Base-by-base conservation (phyloP, 2,888 invertebrate species). In the Eudemis profundana region DNA sequence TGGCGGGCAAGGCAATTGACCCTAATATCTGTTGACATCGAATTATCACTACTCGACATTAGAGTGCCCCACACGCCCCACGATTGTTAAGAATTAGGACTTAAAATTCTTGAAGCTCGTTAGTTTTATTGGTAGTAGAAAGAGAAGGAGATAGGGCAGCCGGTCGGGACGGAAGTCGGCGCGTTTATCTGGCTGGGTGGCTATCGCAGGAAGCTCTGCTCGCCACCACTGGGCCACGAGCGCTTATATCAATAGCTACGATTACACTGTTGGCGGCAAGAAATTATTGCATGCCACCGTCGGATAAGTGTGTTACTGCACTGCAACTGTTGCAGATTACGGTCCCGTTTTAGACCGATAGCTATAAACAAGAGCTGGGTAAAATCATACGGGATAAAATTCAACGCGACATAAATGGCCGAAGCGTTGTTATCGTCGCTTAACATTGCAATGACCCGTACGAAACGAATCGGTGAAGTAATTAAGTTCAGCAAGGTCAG, bases 201-300 rank as follows among this genome's bases (percentile, higher is more conserved):
- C 72, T 88, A 86, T 87, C 89, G 73, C 88, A 86, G 89, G 89
- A 89, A 85, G 76, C 76, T 72, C 83, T 81, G 84, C 83, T 83
- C 81, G 80, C 72, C 70, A 69, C 71, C 74, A 74, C 66, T 74
- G 73, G 71, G 70, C 78, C 74, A 74, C 73, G 69, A 73, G 69
- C 76, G 70, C 74, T 77, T 76, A 76, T 74, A 74, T 53, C 59
- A 65, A 42, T 36, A 44, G 23, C 57, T 38, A 44, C 44, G 44
- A 17, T 57, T 56, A 36, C 12, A 23, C 21, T 19, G 46, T 19
- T 27, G 42, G 50, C 14, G 50, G 29, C 64, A 19, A 51, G 50
- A 59, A 56, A 62, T 66, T 57, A 66, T 59, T 59, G 57, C 75
- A 77, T 74, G 69, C 70, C 66, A 57, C 60, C 66, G 63, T 66